Percentiles rank a stretch among this genome's conserved stretches.
phyloP scores from a whole-genome alignment of 1,140 invertebrate genomes.

The Trichonephila clavata region DNA sequence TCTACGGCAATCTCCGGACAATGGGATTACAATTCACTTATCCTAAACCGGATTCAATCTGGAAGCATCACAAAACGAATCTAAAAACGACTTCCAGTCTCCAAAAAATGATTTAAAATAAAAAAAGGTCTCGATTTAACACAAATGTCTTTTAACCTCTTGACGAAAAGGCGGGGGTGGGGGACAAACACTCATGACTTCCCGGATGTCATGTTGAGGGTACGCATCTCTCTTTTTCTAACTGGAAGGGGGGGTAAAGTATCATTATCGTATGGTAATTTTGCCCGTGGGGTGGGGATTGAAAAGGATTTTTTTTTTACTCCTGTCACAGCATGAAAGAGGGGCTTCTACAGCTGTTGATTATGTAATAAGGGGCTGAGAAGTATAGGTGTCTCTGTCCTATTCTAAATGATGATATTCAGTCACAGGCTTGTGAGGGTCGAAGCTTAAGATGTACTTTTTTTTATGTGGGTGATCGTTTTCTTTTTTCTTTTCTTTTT shows the following conservation, averaged over 20 bases:
- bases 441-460: not conserved
- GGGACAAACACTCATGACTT: not conserved
- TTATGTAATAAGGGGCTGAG: conserved; percentile 40
- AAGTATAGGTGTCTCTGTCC: not conserved
- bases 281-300: conserved; percentile 44
- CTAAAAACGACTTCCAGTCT: not conserved
- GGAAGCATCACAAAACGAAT: not conserved
- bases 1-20: not conserved
- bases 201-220: conserved; percentile 2
- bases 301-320: conserved; percentile 32
- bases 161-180: not conserved
- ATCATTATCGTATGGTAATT: conserved; percentile 50
- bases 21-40: conserved; percentile 61
- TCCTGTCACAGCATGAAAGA: not conserved
- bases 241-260: not conserved
- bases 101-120: conserved; percentile 45
- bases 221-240: not conserved
- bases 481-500: too few species aligned
- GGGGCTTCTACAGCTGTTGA: conserved; percentile 66
- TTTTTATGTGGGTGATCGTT: not conserved
- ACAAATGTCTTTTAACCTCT: conserved; percentile 41
- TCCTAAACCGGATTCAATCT: not conserved
- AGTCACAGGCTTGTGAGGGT: not conserved
- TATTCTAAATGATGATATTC: not conserved
- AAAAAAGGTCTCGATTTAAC: not conserved